Conservation (phyloP, 2,888 invertebrate genomes). For the Limnephilus lunatus region DNA sequence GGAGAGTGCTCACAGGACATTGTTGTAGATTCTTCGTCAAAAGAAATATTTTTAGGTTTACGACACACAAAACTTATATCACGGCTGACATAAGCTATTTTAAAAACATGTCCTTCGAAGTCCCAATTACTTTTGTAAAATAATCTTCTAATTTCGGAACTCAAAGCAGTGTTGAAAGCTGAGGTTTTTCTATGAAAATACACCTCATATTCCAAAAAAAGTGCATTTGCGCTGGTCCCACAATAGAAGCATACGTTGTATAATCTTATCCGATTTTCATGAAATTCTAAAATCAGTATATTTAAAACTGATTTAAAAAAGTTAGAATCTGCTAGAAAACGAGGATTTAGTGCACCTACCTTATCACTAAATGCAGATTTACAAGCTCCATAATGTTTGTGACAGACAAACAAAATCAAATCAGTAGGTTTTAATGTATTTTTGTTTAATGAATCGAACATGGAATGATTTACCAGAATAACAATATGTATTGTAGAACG, state of each 20-base stretch:
- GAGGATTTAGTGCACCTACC: neutral
- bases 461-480: neutral
- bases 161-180: neutral
- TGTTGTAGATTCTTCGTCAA: neutral
- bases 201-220: neutral
- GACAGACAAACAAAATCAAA: constrained; percentile 26
- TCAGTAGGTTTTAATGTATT: neutral
- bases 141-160: neutral
- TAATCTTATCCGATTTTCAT: neutral
- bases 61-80: constrained; percentile 3
- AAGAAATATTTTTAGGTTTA: neutral
- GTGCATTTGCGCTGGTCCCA: neutral
- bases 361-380: neutral
- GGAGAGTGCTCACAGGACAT: neutral
- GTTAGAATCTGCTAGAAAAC: neutral
- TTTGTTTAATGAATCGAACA: neutral
- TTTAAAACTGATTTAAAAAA: neutral
- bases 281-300: neutral
- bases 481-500: neutral
- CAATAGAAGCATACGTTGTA: constrained; percentile 13
- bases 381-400: neutral
- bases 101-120: neutral
- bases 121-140: neutral
- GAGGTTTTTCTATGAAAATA: neutral
- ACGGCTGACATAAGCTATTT: neutral